These are phyloP conservation scores for Lineus longissimus DNA, from an alignment of 1,140 invertebrate genomes.

Conservation along the genomic window DNA sequence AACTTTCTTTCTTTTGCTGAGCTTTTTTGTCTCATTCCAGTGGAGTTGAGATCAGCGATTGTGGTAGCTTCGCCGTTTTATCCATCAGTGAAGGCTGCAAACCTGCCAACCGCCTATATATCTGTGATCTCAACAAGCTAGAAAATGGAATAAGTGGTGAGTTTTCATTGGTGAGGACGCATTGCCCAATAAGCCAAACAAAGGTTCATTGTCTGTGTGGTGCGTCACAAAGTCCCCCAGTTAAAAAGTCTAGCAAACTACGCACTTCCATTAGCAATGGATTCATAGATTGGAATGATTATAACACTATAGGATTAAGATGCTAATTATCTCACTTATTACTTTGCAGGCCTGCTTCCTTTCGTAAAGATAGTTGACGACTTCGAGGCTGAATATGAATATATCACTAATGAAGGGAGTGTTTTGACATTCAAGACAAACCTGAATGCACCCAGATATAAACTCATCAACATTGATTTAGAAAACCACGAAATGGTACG, in stretches of 20 bases:
- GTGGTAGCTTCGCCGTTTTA: constrained; percentile 83
- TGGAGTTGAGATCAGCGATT: constrained; percentile 78
- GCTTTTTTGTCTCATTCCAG: constrained; percentile 57
- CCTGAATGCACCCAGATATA: constrained; percentile 87
- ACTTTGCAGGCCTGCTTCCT: constrained; percentile 49
- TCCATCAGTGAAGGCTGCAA: constrained; percentile 77
- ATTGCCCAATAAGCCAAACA: too few species aligned
- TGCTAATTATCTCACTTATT: too few species aligned
- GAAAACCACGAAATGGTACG: constrained; percentile 61
- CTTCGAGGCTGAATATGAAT: constrained; percentile 65
- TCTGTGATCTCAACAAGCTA: constrained; percentile 63
- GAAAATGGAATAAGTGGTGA: constrained; percentile 38
- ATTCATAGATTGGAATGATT: too few species aligned
- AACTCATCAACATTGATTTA: constrained; percentile 85
- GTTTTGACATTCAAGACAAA: constrained; percentile 88
- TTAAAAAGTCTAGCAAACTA: too few species aligned
- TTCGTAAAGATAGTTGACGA: constrained; percentile 72
- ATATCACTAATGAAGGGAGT: constrained; percentile 82
- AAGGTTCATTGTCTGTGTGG: too few species aligned
- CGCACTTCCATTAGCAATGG: too few species aligned
- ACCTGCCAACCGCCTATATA: constrained; percentile 79
- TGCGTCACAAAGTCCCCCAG: too few species aligned
- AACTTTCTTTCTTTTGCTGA: too few species aligned
- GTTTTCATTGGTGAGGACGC: too few species aligned
- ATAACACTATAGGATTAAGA: too few species aligned